These are phyloP conservation scores for Microtus pennsylvanicus DNA, from an alignment of 2,113 vertebrate genomes.

Conservation along the genomic window DNA sequence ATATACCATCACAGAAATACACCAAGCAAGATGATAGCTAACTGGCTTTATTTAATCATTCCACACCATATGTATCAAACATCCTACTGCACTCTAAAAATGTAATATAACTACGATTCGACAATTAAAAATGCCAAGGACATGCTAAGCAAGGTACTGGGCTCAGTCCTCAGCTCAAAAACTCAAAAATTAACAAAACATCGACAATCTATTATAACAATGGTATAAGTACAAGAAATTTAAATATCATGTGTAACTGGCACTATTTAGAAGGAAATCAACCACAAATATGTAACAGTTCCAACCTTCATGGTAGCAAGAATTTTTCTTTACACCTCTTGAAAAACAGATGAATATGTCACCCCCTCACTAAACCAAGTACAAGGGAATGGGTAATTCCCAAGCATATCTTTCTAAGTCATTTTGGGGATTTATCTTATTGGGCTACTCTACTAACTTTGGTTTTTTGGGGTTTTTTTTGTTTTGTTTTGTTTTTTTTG, in stretches of 20 bases:
- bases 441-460: background rate
- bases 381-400: background rate
- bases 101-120: background rate
- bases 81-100: background rate
- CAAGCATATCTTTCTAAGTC: background rate
- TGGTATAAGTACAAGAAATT: background rate
- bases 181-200: background rate
- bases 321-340: background rate
- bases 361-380: background rate
- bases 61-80: background rate
- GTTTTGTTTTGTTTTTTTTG: no score
- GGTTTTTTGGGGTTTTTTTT: no score
- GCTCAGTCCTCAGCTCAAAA: background rate
- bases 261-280: slow-evolving; percentile 2
- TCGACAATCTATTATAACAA: background rate
- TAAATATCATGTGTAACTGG: background rate
- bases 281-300: background rate
- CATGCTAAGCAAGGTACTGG: background rate
- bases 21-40: background rate
- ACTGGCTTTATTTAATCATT: background rate
- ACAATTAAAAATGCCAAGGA: background rate
- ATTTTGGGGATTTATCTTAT: background rate
- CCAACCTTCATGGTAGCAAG: background rate
- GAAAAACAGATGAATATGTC: background rate
- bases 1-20: background rate